Base-by-base conservation (phyloP, 2,797 vertebrate genomes). In the Aplochiton taeniatus region DNA sequence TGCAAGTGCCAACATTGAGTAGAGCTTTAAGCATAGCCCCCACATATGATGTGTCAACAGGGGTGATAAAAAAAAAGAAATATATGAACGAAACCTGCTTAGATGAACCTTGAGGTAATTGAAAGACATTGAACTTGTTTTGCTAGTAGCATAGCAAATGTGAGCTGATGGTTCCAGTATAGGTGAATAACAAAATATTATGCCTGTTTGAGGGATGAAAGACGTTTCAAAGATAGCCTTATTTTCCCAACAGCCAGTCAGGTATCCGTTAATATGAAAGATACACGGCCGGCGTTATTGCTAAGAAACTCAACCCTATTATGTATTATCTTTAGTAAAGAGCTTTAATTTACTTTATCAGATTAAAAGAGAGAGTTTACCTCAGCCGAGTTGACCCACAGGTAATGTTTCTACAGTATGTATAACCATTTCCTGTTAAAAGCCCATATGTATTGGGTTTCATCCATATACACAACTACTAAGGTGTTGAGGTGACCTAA, bases 171-270 rank as follows among this genome's bases (percentile, higher is more conserved):
- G 61, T 77, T 61, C 75, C 58, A 46, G 61, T 55, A 76, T 73
- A 78, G 65, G 79, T 81, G 75, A 80, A 75, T 84, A 78, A 69
- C 65, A 47, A 70, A 85, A 84, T 83, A 78, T 86, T 88, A 78
- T 83, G 56, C 62, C 69, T 66, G 54, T 76, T 77, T 74, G 66
- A 20, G 18, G 46, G 70, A 83, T 84, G 45, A 84, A 82, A 83
- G 61, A 52, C 43, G 53, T 77, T 78, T 77, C 70, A 73, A 19
- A 73, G 60, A 69, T 78, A 68, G 61, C 42, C 52, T 83, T 67
- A 78, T 86, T 83, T 62, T 74, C 67, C 75, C 80, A 70, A 84
- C 49, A 48, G 70, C 12, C 80, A 83, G 63, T 82, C 45, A 87
- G 88, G 87, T 76, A 75, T 69, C 76, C 54, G 61, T 68, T 64